These are phyloP conservation scores for Orchesella cincta DNA, from an alignment of 1,140 invertebrate genomes.

Conservation along the genomic window DNA sequence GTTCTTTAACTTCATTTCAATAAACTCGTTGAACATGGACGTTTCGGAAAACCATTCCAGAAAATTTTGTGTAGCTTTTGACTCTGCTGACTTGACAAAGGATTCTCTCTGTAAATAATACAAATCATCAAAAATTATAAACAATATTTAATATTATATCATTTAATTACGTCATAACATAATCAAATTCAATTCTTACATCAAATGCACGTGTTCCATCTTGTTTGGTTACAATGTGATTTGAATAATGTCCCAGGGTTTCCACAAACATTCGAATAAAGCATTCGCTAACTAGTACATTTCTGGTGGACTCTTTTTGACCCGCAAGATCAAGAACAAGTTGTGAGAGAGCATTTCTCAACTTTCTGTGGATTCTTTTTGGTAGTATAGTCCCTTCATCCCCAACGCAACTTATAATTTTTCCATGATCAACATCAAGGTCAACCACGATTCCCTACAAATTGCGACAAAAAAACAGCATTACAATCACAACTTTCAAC, in stretches of 20 bases:
- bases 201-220: slow-evolving; percentile 61
- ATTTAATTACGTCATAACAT: not conserved
- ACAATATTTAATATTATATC: slow-evolving; percentile 32
- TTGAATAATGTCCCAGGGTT: slow-evolving; percentile 64
- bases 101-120: slow-evolving; percentile 62
- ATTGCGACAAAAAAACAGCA: slow-evolving; percentile 28
- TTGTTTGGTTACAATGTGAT: slow-evolving; percentile 59
- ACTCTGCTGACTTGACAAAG: slow-evolving; percentile 64
- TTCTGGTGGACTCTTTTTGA: slow-evolving; percentile 58
- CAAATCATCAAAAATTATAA: slow-evolving; percentile 33
- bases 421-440: slow-evolving; percentile 60
- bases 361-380: slow-evolving; percentile 62
- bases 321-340: slow-evolving; percentile 60
- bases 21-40: slow-evolving; percentile 70
- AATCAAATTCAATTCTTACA: slow-evolving; percentile 56
- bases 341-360: slow-evolving; percentile 64
- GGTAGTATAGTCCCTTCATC: slow-evolving; percentile 70
- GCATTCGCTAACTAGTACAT: slow-evolving; percentile 68
- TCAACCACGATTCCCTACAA: slow-evolving; percentile 67
- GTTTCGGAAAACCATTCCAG: slow-evolving; percentile 82
- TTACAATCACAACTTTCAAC: not conserved
- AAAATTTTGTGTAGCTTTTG: slow-evolving; percentile 68
- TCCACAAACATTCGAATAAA: slow-evolving; percentile 69
- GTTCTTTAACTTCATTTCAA: slow-evolving; percentile 52
- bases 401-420: slow-evolving; percentile 61